phyloP scores from a whole-genome alignment of 2,888 invertebrate species.

The Dexiosoma caninum region DNA sequence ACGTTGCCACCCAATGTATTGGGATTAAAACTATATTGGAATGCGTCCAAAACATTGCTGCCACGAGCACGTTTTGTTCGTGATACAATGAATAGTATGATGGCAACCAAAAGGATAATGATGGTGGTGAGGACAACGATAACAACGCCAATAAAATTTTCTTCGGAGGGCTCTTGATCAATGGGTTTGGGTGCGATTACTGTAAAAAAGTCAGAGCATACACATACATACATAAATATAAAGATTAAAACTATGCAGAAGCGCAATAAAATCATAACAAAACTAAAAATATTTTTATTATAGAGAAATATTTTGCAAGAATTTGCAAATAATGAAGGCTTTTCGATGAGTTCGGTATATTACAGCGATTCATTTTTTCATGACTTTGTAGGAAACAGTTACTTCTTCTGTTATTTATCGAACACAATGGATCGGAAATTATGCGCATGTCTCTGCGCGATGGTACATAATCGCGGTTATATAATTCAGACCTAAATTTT shows the following conservation, averaged over 20 bases:
- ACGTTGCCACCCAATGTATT: conserved; percentile 77
- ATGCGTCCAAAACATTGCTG: conserved; percentile 77
- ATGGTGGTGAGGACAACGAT: conserved; percentile 85
- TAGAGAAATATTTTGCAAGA: background rate
- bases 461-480: no score
- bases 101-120: conserved; percentile 84
- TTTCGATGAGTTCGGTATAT: no score
- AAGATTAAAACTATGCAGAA: conserved; percentile 45
- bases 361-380: no score
- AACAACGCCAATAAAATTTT: conserved; percentile 82
- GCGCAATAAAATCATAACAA: background rate
- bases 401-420: no score
- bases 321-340: no score
- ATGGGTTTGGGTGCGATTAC: conserved; percentile 79
- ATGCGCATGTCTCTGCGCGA: no score
- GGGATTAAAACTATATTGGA: conserved; percentile 78
- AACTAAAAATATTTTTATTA: background rate
- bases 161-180: conserved; percentile 80
- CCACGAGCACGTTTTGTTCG: conserved; percentile 80
- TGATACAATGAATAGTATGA: conserved; percentile 84
- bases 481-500: no score
- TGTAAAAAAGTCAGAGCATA: conserved; percentile 51
- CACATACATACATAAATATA: no score
- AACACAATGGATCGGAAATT: no score
- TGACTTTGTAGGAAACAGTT: no score